Evolutionary conservation across 2,113 vertebrate genomes (phyloP).

Genomic region (Dasypus novemcinctus): DNA sequence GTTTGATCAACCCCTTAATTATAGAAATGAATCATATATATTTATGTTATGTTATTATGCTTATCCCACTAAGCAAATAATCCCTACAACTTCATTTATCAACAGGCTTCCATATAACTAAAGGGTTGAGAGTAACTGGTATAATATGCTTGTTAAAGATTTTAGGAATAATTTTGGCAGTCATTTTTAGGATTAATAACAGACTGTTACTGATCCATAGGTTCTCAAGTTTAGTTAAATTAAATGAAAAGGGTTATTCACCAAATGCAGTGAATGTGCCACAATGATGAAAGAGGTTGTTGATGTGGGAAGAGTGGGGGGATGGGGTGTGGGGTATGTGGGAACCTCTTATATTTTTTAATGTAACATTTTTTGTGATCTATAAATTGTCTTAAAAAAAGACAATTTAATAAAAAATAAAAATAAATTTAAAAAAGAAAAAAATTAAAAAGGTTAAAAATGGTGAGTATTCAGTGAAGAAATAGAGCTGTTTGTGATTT

Average conservation of each 20-base stretch:
- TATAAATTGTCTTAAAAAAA: too few relatives aligned
- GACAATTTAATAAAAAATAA: too few relatives aligned
- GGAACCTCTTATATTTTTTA: too few relatives aligned
- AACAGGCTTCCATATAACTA: background rate
- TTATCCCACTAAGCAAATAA: background rate
- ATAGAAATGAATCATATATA: background rate
- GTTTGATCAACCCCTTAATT: background rate
- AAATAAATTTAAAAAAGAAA: too few relatives aligned
- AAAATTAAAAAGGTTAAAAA: background rate
- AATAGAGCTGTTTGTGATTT: background rate
- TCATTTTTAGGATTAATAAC: background rate
- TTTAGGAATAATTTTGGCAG: background rate
- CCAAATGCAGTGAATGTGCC: too few relatives aligned
- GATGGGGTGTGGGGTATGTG: too few relatives aligned
- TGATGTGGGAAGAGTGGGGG: too few relatives aligned
- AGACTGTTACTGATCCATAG: background rate
- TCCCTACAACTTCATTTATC: background rate
- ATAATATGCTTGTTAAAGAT: background rate
- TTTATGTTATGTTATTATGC: background rate
- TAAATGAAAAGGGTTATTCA: too few relatives aligned
- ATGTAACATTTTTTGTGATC: too few relatives aligned
- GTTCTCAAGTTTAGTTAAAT: background rate
- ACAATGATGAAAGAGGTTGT: too few relatives aligned
- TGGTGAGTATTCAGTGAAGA: background rate
- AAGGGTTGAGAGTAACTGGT: background rate